Conservation (phyloP, 2,888 invertebrate species). For the Folsomia manolachei region DNA sequence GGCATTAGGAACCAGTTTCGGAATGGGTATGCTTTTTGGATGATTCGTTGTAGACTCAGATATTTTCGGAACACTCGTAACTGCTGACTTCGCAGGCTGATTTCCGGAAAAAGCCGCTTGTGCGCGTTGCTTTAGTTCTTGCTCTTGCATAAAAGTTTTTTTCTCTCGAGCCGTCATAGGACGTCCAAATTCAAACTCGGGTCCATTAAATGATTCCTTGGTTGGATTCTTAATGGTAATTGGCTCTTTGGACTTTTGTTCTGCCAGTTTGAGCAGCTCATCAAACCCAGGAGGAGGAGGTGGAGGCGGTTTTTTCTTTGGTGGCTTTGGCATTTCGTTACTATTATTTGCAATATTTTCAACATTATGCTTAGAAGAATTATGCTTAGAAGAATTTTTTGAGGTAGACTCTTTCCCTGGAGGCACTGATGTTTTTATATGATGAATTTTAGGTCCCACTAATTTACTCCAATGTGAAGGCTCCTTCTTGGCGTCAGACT, state of each 20-base stretch:
- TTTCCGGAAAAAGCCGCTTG: background rate
- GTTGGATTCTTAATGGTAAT: conserved; percentile 18
- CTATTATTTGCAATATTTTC: background rate
- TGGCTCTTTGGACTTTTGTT: conserved; percentile 45
- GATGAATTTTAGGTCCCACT: background rate
- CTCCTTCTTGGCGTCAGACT: conserved; percentile 65
- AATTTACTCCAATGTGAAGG: conserved; percentile 35
- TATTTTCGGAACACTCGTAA: too few relatives aligned
- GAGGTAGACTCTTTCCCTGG: background rate
- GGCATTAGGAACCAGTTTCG: too few relatives aligned
- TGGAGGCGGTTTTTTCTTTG: conserved; percentile 58
- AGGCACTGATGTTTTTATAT: background rate
- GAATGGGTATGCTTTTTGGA: too few relatives aligned
- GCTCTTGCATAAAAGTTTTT: conserved; percentile 69
- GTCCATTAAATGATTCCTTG: conserved; percentile 27
- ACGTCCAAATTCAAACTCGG: conserved; percentile 61
- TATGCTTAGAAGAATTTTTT: background rate
- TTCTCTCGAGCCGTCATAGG: conserved; percentile 78
- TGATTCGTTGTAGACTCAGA: too few relatives aligned
- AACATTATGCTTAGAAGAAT: background rate
- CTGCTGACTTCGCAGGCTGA: too few relatives aligned
- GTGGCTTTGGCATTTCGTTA: background rate
- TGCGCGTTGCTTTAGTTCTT: conserved; percentile 59
- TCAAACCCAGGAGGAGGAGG: conserved; percentile 77
- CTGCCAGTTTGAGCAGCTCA: conserved; percentile 65